phyloP scores from a whole-genome alignment of 1,140 invertebrate genomes.

The Musca vetustissima region DNA sequence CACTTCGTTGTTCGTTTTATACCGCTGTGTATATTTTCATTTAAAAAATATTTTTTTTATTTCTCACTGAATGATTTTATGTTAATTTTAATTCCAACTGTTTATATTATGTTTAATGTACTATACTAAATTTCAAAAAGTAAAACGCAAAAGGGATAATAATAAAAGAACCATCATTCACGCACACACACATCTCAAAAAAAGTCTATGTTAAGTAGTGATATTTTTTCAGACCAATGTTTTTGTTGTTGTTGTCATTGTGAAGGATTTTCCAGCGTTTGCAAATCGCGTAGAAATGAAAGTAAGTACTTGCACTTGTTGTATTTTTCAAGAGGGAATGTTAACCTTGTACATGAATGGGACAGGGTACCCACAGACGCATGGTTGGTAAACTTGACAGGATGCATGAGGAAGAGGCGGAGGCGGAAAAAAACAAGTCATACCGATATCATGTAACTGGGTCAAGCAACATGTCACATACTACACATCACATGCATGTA shows the following conservation, averaged over 20 bases:
- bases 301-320: slow-evolving; percentile 5
- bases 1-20: too few relatives aligned
- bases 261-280: background rate
- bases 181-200: background rate
- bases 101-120: background rate
- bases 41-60: too few relatives aligned
- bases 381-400: too few relatives aligned
- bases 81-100: slow-evolving; percentile 14
- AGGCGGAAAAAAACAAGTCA: background rate
- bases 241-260: slow-evolving; percentile 3
- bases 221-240: background rate
- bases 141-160: background rate
- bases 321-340: background rate
- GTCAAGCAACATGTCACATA: slow-evolving; percentile 12
- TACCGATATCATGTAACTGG: slow-evolving; percentile 2
- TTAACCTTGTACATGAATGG: slow-evolving; percentile 14
- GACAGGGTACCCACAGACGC: background rate
- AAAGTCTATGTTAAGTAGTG: slow-evolving; percentile 8
- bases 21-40: too few relatives aligned
- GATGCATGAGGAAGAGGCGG: too few relatives aligned
- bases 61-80: slow-evolving; percentile 13
- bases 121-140: background rate
- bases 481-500: background rate
- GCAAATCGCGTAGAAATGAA: background rate
- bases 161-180: background rate